Conservation (phyloP, 1,140 invertebrate genomes). For the Littorina saxatilis region DNA sequence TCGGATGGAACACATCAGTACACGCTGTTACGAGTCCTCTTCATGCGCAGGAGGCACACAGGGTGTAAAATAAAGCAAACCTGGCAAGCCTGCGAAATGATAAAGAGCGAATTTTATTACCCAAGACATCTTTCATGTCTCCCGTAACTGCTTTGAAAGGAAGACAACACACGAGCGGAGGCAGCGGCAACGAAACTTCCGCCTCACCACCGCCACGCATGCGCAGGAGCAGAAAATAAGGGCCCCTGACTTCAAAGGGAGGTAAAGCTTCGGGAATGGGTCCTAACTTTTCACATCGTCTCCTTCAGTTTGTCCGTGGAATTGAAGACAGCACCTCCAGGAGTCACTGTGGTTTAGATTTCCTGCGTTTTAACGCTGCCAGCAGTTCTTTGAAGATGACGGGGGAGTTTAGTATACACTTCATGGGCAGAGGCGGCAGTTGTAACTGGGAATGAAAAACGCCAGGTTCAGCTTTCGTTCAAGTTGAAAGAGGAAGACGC, state of each 20-base stretch:
- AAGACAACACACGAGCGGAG: too few species aligned
- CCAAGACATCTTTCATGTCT: constrained; percentile 7
- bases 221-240: constrained; percentile 8
- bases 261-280: background rate
- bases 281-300: constrained; percentile 29
- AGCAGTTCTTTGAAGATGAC: constrained; percentile 8
- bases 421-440: background rate
- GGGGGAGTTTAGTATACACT: constrained; percentile 22
- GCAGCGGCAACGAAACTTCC: background rate
- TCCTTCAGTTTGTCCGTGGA: constrained; percentile 28
- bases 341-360: constrained; percentile 22
- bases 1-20: too few species aligned
- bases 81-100: too few species aligned
- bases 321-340: constrained; percentile 19
- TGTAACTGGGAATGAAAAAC: background rate
- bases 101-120: background rate
- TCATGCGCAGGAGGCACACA: too few species aligned
- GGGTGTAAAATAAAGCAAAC: too few species aligned
- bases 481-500: too few species aligned
- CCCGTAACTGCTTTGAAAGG: background rate
- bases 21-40: too few species aligned
- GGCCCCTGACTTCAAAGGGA: constrained; percentile 18
- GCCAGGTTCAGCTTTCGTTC: background rate
- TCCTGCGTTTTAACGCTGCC: constrained; percentile 9
- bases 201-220: background rate